phyloP scores from a whole-genome alignment of 2,888 invertebrate species.

The Drosophila tripunctata region DNA sequence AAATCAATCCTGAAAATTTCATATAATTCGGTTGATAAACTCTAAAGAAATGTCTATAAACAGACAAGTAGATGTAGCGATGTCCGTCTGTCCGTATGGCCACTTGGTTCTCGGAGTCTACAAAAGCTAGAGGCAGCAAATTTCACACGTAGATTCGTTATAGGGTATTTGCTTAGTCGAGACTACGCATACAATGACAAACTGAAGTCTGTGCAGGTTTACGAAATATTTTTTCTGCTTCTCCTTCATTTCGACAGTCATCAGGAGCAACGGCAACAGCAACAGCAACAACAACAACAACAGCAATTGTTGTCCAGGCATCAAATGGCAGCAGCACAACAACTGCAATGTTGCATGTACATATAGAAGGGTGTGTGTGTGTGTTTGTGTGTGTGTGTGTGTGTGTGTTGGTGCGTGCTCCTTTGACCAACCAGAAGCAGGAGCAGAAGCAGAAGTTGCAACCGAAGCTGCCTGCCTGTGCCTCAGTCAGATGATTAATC shows the following conservation, averaged over 20 bases:
- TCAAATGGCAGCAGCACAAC: conserved; percentile 49
- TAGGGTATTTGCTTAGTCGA: conserved; percentile 19
- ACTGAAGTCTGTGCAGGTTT: not conserved
- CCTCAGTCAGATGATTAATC: conserved; percentile 70
- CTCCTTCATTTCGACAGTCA: conserved; percentile 52
- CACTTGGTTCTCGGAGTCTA: too few relatives aligned
- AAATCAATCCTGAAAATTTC: too few relatives aligned
- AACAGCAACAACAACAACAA: conserved; percentile 9
- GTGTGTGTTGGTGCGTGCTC: conserved; percentile 28
- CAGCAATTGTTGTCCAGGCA: conserved; percentile 16
- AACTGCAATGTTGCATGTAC: conserved; percentile 46
- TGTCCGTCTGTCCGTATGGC: too few relatives aligned
- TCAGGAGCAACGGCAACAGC: conserved; percentile 36
- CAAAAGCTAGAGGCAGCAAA: too few relatives aligned
- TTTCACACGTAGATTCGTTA: too few relatives aligned
- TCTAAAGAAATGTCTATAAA: too few relatives aligned
- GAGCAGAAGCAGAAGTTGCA: conserved; percentile 4
- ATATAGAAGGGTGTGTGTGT: conserved; percentile 28
- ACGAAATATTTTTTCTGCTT: conserved; percentile 9
- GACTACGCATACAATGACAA: not conserved
- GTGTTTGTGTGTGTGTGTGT: conserved; percentile 29
- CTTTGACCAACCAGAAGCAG: conserved; percentile 52
- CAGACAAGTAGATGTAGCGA: too few relatives aligned
- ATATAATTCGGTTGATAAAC: too few relatives aligned
- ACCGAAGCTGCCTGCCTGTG: conserved; percentile 26